phyloP scores from a whole-genome alignment of 2,888 invertebrate genomes.

The Trissolcus japonicus region DNA sequence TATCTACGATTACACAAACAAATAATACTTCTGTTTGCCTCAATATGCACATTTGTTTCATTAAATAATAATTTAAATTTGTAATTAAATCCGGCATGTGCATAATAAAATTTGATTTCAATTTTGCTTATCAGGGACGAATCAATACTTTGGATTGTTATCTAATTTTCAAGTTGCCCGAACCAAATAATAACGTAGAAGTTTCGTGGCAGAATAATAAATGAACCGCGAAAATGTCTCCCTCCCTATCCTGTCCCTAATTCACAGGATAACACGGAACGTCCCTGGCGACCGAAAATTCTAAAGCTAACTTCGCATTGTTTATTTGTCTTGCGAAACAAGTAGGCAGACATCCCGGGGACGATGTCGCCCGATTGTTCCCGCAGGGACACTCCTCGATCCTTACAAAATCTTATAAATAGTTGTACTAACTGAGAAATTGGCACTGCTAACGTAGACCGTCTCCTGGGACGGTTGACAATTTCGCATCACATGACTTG shows the following conservation, averaged over 20 bases:
- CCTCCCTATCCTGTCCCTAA: constrained; percentile 57
- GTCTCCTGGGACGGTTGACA: constrained; percentile 41
- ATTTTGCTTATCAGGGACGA: no score
- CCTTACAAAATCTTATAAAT: constrained; percentile 61
- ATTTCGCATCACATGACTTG: constrained; percentile 48
- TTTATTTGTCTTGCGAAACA: constrained; percentile 63
- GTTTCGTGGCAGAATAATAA: constrained; percentile 68
- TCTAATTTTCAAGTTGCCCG: not conserved
- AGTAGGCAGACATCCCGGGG: constrained; percentile 57
- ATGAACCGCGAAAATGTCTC: constrained; percentile 70
- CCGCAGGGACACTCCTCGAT: constrained; percentile 61
- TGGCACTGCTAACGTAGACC: constrained; percentile 60
- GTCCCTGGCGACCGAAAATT: constrained; percentile 58
- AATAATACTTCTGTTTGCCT: no score
- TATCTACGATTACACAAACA: no score
- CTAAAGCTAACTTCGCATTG: constrained; percentile 64
- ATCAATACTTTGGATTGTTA: not conserved
- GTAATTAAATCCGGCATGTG: no score
- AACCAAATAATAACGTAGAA: constrained; percentile 41
- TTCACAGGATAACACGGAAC: constrained; percentile 21
- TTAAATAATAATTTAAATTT: no score
- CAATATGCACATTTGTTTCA: no score
- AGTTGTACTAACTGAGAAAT: constrained; percentile 63
- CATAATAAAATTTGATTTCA: not conserved
- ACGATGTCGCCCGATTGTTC: constrained; percentile 61